Evolutionary conservation across 1,140 invertebrate species (phyloP).

Genomic region (Drosophila quadrilineata): DNA sequence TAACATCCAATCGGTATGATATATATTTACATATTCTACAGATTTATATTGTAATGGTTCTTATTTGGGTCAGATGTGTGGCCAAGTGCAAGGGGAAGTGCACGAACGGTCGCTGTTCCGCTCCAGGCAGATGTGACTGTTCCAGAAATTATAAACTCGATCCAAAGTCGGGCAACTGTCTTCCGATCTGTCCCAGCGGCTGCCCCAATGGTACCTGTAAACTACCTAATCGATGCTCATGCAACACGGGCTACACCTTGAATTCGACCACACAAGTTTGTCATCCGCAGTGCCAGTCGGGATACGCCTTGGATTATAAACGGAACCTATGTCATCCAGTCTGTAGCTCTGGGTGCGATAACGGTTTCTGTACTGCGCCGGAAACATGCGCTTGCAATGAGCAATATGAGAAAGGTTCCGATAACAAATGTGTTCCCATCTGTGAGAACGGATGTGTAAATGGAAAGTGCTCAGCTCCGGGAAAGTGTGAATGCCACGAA

Average conservation of each 20-base stretch:
- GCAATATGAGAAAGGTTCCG: constrained; percentile 81
- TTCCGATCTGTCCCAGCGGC: constrained; percentile 35
- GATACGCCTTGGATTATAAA: constrained; percentile 10
- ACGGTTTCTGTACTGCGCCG: constrained; percentile 49
- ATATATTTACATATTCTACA: not conserved
- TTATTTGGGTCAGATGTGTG: constrained; percentile 25
- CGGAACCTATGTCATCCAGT: constrained; percentile 28
- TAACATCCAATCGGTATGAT: constrained; percentile 19
- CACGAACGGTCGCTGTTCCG: constrained; percentile 19
- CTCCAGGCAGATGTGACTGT: constrained; percentile 29
- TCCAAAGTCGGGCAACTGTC: constrained; percentile 24
- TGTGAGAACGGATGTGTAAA: constrained; percentile 26
- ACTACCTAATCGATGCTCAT: constrained; percentile 27
- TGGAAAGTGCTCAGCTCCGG: constrained; percentile 25
- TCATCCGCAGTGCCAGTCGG: constrained; percentile 24
- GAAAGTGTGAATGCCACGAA: constrained; percentile 18
- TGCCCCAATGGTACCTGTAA: constrained; percentile 42
- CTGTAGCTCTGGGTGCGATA: constrained; percentile 43
- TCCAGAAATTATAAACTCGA: not conserved
- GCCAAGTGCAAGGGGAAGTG: constrained; percentile 43
- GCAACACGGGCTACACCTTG: constrained; percentile 37
- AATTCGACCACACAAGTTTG: constrained; percentile 33
- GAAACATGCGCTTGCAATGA: constrained; percentile 43
- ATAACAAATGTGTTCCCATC: constrained; percentile 36
- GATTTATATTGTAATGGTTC: not conserved